Evolutionary conservation across 2,888 invertebrate genomes (phyloP).

Genomic region (Apodemia duryi): DNA sequence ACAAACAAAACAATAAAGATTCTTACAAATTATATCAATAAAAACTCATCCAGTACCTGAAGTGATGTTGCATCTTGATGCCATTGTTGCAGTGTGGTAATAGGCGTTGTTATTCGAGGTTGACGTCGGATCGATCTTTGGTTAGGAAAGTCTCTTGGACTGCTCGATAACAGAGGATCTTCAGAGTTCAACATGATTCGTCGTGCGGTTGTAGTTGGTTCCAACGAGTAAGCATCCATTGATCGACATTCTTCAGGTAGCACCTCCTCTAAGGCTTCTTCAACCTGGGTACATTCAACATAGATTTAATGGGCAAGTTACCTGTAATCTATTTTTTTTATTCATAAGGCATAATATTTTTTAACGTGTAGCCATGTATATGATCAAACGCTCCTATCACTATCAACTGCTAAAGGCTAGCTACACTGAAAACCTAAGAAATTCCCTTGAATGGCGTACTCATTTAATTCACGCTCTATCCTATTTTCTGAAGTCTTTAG

Average conservation of each 20-base stretch:
- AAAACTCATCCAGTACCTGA: conserved; percentile 43
- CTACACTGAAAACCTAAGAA: no score
- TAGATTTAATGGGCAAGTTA: not conserved
- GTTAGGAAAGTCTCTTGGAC: conserved; percentile 86
- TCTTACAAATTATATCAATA: no score
- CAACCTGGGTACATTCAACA: conserved; percentile 69
- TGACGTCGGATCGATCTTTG: conserved; percentile 58
- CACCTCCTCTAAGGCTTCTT: conserved; percentile 91
- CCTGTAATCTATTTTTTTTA: no score
- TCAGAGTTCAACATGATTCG: conserved; percentile 94
- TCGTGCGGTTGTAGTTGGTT: conserved; percentile 84
- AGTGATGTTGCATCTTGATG: conserved; percentile 59
- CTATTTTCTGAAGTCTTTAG: no score
- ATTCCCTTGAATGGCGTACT: no score
- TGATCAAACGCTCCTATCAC: no score
- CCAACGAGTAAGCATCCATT: conserved; percentile 80
- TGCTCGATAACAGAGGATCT: conserved; percentile 90
- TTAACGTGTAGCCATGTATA: no score
- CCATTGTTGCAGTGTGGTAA: conserved; percentile 57
- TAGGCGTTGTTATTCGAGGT: conserved; percentile 45
- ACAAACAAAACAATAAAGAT: no score
- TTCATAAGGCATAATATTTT: no score
- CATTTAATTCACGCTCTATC: no score
- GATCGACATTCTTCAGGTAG: conserved; percentile 87
- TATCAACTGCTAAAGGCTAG: no score